Evolutionary conservation across 2,888 invertebrate species (phyloP).

Genomic region (Thereva unica): DNA sequence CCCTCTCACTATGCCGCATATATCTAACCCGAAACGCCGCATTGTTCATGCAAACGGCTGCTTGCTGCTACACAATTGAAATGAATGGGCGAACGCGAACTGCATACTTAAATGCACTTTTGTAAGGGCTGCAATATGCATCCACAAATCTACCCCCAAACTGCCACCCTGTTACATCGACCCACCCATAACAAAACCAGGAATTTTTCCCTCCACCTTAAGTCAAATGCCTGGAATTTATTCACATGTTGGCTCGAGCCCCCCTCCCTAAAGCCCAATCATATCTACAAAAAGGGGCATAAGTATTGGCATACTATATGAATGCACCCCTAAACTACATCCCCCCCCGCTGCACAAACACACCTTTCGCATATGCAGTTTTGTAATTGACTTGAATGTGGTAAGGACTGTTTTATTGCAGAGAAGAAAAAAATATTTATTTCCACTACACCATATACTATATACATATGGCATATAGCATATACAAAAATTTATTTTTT

Average conservation of each 20-base stretch:
- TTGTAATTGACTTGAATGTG: conserved; percentile 27
- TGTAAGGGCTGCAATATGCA: neutral
- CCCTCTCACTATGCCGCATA: no score
- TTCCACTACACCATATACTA: no score
- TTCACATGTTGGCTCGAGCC: conserved; percentile 17
- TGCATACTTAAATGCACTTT: conserved; percentile 32
- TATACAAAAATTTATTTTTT: no score
- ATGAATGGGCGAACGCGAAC: conserved; percentile 33
- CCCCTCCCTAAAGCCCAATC: neutral
- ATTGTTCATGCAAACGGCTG: conserved; percentile 32
- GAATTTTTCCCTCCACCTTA: conserved; percentile 13
- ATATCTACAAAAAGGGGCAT: no score
- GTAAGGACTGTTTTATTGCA: conserved; percentile 1
- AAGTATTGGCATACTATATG: no score
- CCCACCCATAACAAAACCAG: neutral
- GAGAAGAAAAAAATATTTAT: no score
- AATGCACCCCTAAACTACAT: neutral
- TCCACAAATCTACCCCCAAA: neutral
- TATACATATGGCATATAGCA: no score
- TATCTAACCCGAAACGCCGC: neutral
- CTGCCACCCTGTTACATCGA: neutral
- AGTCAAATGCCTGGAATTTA: conserved; percentile 20
- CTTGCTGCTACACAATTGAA: conserved; percentile 27
- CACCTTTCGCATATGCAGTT: neutral
- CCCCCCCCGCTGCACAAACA: neutral